Base-by-base conservation (phyloP, 1,140 invertebrate genomes). In the Drosophila funebris region DNA sequence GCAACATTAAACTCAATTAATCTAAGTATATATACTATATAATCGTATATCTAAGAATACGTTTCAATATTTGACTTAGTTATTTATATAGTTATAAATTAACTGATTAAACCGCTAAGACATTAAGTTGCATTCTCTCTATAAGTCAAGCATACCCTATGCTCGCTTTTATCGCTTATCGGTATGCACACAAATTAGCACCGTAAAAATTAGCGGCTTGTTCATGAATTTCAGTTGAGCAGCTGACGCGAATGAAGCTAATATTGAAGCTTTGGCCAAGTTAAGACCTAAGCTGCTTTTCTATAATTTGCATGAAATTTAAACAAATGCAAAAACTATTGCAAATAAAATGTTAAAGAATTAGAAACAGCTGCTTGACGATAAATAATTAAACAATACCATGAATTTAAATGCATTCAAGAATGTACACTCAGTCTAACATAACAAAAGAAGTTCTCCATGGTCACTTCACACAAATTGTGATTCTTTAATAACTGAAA, bases 131-230 rank as follows among this genome's bases (percentile, higher is more conserved):
- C 22, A 33, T 33, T 7, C 2, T 33, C 31, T 9, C 2, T 7
- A 1, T 33, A 39, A 39, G 37, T 16, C 14, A 54, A 6, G 6
- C 29, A 29, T 54, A 14, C 41, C 31, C 60, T 48, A 6, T 27
- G 6, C 4, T 36, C 4, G 43, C 4, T 14, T n/a, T 8, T 11
- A 18, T 31, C 2, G 33, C 29, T 24, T 14, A 29, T 13, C 11
- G 52, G 68, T 70, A 64, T 31, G 27, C 8, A 29, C 7, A 24
- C 14, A 18, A 72, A 72, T 72, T 66, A 66, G 27, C 69, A 72
- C 44, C 46, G 44, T 61, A 36, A 6, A 74, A 84, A 84, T 84
- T 87, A 87, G 73, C 82, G 31, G 69, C 81, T 87, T 64, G 82
- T 84, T 87, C 41, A 44, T 69, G 54, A 31, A 70, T 84, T 73